Base-by-base conservation (phyloP, 2,888 invertebrate genomes). In the Coelopa pilipes region DNA sequence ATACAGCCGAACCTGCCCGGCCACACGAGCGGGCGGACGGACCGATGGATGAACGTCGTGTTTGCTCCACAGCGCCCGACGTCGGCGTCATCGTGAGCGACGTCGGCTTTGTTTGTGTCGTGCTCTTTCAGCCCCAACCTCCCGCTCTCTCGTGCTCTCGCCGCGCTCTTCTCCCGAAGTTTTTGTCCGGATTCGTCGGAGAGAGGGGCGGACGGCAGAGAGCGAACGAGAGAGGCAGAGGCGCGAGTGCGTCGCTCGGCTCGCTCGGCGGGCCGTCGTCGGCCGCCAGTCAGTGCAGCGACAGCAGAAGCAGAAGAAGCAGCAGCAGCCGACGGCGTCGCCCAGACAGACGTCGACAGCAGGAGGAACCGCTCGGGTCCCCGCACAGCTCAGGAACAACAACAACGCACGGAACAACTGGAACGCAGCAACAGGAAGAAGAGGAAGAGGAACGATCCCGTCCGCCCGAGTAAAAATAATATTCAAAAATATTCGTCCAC, bases 251-350 rank as follows among this genome's bases (percentile, higher is more conserved):
- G 34, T 34, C 34, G 34, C 34, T 34, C 34, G 34, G 7, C 7
- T 34, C 34, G 7, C 7, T 34, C 34, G 34, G 34, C 34, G 34
- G 34, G 34, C 34, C 34, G 34, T 34, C 34, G 34, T 34, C 34
- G 7, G 34, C 7, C 34, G 34, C 7, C 53, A 53, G 53, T 53
- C 53, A 34, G 34, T 34, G 53, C 53, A 53, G 53, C n/a, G 10
- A 11, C 53, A 10, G 21, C 66, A 66, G 66, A 49, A 12, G 47
- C 19, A 50, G n/a, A n/a, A n/a, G 34, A 50, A 66, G 66, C 45
- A 50, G 7, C 34, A 34, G 34, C 34, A 34, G 34, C 34, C 34
- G 34, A 50, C 19, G n/a, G 10, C 53, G 53, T 53, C 53, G 53
- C 53, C n/a, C n/a, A 53, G 53, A 53, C n/a, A 15, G 53, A 53